A percentile compares a stretch with the other conserved stretches of the same genome.
Conservation (phyloP, 2,888 invertebrate species). For the Apotomis betuletana region DNA sequence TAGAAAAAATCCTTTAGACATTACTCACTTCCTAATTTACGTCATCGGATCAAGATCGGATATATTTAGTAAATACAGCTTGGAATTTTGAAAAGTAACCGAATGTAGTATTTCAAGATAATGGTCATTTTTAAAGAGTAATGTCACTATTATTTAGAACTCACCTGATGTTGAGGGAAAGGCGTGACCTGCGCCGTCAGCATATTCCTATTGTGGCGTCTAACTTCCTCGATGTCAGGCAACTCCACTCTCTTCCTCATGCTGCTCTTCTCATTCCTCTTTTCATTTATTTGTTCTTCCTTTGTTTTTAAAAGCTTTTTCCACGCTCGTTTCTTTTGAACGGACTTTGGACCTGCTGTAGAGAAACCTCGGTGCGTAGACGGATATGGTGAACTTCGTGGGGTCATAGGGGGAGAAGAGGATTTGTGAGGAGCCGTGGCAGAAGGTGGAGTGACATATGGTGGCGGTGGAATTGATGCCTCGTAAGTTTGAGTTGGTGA, state of each 20-base stretch:
- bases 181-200: conserved; percentile 50
- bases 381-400: too few species aligned
- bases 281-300: neutral
- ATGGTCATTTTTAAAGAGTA: neutral
- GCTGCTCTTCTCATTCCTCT: neutral
- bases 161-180: conserved; percentile 7
- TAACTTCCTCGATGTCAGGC: conserved; percentile 46
- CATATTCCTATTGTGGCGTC: conserved; percentile 44
- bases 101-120: neutral
- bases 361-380: too few species aligned
- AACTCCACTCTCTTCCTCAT: conserved; percentile 46
- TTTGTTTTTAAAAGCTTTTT: neutral
- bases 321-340: neutral
- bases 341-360: neutral
- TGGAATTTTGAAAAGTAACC: too few species aligned
- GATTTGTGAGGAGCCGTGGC: too few species aligned
- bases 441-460: too few species aligned
- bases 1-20: too few species aligned
- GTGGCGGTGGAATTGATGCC: too few species aligned
- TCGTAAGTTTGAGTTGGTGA: too few species aligned
- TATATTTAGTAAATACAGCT: too few species aligned
- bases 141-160: neutral
- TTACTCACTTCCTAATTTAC: too few species aligned
- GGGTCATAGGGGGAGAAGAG: too few species aligned
- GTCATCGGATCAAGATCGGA: too few species aligned